These are phyloP conservation scores for Brenthis hecate DNA, from an alignment of 2,888 invertebrate genomes.

Conservation along the genomic window DNA sequence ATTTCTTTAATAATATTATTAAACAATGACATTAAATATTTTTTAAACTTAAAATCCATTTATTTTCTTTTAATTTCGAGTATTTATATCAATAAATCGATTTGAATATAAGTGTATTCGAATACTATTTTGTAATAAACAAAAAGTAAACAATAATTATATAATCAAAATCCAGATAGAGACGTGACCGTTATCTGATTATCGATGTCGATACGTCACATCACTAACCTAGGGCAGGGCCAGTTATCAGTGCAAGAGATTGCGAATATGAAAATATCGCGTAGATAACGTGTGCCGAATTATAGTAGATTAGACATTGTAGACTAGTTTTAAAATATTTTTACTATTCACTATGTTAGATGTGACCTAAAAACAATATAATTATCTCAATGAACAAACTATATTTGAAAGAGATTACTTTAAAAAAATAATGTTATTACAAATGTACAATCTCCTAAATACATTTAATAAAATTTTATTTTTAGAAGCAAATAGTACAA, in stretches of 20 bases:
- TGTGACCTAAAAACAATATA: conserved; percentile 4
- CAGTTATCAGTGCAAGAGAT: conserved; percentile 73
- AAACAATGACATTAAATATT: no score
- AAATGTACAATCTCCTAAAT: no score
- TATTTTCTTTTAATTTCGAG: no score
- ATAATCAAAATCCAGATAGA: conserved; percentile 9
- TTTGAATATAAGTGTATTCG: no score
- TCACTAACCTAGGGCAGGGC: conserved; percentile 71
- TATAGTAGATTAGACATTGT: conserved; percentile 61
- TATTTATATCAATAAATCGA: no score
- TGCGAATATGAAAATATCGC: conserved; percentile 65
- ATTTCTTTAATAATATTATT: no score
- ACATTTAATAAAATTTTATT: no score
- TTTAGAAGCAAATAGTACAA: no score
- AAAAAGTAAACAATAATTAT: not conserved
- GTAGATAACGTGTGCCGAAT: conserved; percentile 69
- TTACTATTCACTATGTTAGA: conserved; percentile 28
- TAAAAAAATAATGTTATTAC: no score
- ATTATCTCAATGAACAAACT: not conserved
- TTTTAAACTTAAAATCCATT: no score
- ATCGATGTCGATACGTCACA: conserved; percentile 49
- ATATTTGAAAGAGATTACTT: no score
- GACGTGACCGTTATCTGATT: conserved; percentile 29
- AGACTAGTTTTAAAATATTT: conserved; percentile 41
- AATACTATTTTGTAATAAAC: not conserved